phyloP scores from a whole-genome alignment of 1,140 invertebrate genomes.

The Caenorhabditis briggsae region DNA sequence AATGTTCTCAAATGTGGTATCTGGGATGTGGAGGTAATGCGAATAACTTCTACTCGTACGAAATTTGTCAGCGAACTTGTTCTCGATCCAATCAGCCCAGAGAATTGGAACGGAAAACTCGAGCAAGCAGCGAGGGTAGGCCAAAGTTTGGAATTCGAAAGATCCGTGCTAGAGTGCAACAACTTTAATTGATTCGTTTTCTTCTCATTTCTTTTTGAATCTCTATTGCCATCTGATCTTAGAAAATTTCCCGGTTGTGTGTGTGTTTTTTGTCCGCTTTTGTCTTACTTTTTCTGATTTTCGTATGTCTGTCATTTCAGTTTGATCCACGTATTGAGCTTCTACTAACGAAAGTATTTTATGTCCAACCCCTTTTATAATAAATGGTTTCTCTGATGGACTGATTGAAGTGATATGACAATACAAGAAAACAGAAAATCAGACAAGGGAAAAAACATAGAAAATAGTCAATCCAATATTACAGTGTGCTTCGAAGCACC shows the following conservation, averaged over 20 bases:
- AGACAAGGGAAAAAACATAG: not conserved
- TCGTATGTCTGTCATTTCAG: conserved; percentile 53
- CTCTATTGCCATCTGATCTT: conserved; percentile 27
- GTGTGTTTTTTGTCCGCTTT: not conserved
- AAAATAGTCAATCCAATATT: not conserved
- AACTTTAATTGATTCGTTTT: not conserved
- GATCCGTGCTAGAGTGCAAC: conserved; percentile 5
- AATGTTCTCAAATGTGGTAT: conserved; percentile 74
- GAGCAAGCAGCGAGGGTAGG: conserved; percentile 59
- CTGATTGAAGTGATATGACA: conserved; percentile 28
- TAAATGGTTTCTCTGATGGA: conserved; percentile 1
- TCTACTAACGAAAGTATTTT: not conserved
- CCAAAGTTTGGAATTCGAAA: conserved; percentile 55
- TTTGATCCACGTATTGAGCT: conserved; percentile 38
- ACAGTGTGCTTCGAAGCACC: conserved; percentile 69
- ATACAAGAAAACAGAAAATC: not conserved
- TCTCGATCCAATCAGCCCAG: conserved; percentile 18
- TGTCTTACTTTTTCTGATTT: not conserved
- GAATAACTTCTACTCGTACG: conserved; percentile 69
- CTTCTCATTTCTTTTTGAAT: conserved; percentile 15
- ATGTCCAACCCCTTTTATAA: not conserved
- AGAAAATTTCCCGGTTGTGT: conserved; percentile 41
- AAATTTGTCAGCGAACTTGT: conserved; percentile 69
- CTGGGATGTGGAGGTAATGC: conserved; percentile 74
- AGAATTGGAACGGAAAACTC: conserved; percentile 36